Evolutionary conservation across 2,797 vertebrate species (phyloP), one percentile per base, ranked within the genome.

Genomic region (Hemibagrus guttatus): DNA sequence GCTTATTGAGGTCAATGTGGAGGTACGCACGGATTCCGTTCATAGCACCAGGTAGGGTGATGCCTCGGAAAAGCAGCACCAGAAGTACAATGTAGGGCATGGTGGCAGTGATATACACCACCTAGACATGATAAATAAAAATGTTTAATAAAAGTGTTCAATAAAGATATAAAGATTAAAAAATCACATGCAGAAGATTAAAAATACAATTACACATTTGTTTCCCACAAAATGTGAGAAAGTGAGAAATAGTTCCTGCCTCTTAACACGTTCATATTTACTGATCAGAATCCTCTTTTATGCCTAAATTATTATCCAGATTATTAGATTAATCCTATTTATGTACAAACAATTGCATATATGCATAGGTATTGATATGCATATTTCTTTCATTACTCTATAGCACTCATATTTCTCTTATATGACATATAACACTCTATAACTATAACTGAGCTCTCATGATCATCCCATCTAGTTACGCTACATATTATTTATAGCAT

Each of bases 31-130:
- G 97, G 92, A 99, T 99, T 90, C 98, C 98, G 0, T 97, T 93
- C 90, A 95, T 96, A 52, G 98, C 97, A 0, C 98, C 98, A 5
- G 97, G 97, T 58, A 99, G 94, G 0, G 98, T 99, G 90, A 98
- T 92, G 49, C 98, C 98, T 8, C 97, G 95, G 91, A 99, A 97
- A 91, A 99, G 92, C 92, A 99, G 92, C 90, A 99, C 98, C 88
- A 98, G 96, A 72, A 99, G 93, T 66, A 99, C 97, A 72, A 99
- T 91, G 3, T 99, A 99, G 78, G 98, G 98, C 96, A 99, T 96
- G 12, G 98, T 99, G 86, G 98, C 98, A 49, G 98, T 99, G 94
- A 99, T 97, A 96, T 99, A 99, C 87, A 99, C 98, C 85, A 99
- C 98, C 98, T 99, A 91, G 80, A 90, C 49, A 28, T 23, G 28